phyloP scores from a whole-genome alignment of 2,113 vertebrate species.

The Columba janthina region DNA sequence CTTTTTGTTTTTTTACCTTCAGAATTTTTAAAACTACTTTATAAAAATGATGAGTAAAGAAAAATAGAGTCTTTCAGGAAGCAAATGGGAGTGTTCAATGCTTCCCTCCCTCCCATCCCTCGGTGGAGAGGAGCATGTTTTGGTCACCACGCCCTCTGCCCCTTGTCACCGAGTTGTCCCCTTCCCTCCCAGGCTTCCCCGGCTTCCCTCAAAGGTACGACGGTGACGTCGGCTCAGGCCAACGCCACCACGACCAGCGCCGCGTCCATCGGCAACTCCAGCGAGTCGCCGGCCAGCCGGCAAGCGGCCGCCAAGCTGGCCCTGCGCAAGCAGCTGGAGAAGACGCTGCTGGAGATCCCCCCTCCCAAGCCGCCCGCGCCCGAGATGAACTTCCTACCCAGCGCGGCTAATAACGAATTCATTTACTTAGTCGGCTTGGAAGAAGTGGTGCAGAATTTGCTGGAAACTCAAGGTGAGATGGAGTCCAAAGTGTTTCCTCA shows the following conservation, averaged over 20 bases:
- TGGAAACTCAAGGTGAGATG: conserved; percentile 90
- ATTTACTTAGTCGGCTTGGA: conserved; percentile 97
- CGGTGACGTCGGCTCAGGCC: conserved; percentile 71
- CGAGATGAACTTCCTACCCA: conserved; percentile 95
- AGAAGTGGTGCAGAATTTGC: conserved; percentile 95
- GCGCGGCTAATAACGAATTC: conserved; percentile 97
- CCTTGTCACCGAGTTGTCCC: rapidly evolving
- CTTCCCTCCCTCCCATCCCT: neutral
- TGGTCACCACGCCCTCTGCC: too few species aligned
- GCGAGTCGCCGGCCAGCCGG: conserved; percentile 90
- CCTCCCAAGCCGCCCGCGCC: conserved; percentile 93
- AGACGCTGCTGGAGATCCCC: conserved; percentile 95
- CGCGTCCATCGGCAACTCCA: conserved; percentile 73
- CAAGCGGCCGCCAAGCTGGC: conserved; percentile 96
- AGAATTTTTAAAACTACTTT: neutral
- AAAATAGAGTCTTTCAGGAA: neutral
- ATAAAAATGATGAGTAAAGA: neutral
- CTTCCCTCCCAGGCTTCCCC: conserved; percentile 80
- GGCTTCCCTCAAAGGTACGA: conserved; percentile 85
- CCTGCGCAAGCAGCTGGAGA: conserved; percentile 94
- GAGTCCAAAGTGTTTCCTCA: rapidly evolving
- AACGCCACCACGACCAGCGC: conserved; percentile 61
- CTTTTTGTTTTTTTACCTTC: neutral
- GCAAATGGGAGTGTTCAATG: neutral
- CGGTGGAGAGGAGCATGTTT: neutral